Evolutionary conservation across 2,797 vertebrate species (phyloP), one percentile per base, ranked within the genome.

Genomic region (Schizopygopsis malacanthus): DNA sequence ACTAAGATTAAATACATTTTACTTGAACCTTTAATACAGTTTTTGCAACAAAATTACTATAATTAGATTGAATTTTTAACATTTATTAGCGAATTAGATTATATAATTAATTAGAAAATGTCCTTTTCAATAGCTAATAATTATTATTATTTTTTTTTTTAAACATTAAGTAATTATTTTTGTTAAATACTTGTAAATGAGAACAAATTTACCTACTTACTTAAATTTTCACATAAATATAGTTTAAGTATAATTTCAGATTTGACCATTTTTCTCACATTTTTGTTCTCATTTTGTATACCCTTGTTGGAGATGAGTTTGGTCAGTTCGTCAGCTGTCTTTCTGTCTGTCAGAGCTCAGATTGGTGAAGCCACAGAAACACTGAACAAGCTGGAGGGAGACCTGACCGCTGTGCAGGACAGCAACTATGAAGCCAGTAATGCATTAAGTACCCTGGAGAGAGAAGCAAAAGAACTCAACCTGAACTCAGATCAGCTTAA

Each of bases 351-450:
- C 87, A 99, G 98, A 90, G 93, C 88, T 33, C 96, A 96, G 84
- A 98, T 99, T 0, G 95, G 95, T 79, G 97, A 98, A 78, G 96
- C 96, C 3, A 99, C 98, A 0, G 97, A 98, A 85, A 95, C 92
- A 1, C 91, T 99, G 89, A 98, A 97, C 7, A 95, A 86, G 8
- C 93, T 98, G 88, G 98, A 99, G 85, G 95, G 95, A 83, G 94
- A 97, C 85, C 93, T 99, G 50, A 99, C 98, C 0, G 92, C 93
- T 0, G 90, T 97, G 28, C 98, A 99, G 91, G 97, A 99, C 25
- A 94, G 95, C 86, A 99, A 97, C 93, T 98, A 96, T 87, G 96
- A 97, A 0, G 96, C 97, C 63, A 98, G 97, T 92, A 96, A 97
- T 0, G 92, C 96, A 37, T 94, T 99, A 70, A 96, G 95, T 3